Evolutionary conservation across 2,113 vertebrate genomes (phyloP).

Genomic region (Lagenorhynchus albirostris): DNA sequence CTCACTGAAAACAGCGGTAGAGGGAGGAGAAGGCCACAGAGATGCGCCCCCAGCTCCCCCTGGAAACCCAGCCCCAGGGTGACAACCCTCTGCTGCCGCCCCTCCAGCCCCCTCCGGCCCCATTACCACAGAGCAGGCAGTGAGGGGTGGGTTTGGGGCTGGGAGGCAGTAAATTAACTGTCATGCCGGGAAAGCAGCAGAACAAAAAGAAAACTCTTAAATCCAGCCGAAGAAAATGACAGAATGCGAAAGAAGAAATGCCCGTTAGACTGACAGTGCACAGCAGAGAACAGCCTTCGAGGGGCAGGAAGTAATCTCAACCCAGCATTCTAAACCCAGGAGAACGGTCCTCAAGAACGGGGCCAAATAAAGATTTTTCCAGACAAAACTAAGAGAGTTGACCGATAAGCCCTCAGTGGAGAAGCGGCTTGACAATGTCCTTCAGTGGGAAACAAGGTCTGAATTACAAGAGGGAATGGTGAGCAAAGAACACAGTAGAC

Average conservation of each 20-base stretch:
- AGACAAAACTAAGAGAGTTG: neutral
- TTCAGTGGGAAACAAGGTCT: neutral
- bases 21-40: neutral
- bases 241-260: no score
- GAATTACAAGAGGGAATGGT: neutral
- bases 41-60: neutral
- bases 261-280: no score
- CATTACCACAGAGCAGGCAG: neutral
- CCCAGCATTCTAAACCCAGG: neutral
- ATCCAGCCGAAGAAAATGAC: neutral
- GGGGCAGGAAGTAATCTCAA: neutral
- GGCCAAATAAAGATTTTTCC: neutral
- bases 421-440: neutral
- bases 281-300: neutral
- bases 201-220: neutral
- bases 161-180: neutral
- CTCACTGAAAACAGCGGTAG: no score
- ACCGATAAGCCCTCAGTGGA: no score
- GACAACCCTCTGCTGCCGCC: accelerated
- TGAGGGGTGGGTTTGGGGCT: neutral
- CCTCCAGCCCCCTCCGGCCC: no score
- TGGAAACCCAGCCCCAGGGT: neutral
- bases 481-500: neutral
- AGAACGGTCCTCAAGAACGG: neutral
- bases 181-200: neutral